Conservation (phyloP, 2,113 vertebrate species). For the Mirounga angustirostris region DNA sequence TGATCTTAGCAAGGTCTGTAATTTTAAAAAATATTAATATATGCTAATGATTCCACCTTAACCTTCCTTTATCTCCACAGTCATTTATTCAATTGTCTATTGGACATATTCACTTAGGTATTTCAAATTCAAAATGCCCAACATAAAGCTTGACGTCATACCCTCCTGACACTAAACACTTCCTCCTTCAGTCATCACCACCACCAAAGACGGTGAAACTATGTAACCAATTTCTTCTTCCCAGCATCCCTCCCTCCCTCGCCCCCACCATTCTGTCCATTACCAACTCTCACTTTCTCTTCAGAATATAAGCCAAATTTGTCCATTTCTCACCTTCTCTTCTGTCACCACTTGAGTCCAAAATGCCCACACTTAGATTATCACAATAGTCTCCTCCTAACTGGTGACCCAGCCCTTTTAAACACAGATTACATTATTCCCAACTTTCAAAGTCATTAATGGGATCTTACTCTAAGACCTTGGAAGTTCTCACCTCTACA, state of each 20-base stretch:
- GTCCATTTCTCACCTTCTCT: background rate
- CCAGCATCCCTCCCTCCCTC: background rate
- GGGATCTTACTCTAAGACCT: background rate
- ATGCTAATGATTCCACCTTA: background rate
- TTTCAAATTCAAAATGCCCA: background rate
- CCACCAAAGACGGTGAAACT: background rate
- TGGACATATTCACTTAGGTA: background rate
- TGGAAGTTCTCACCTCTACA: background rate
- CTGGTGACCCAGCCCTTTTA: background rate
- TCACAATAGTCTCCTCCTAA: background rate
- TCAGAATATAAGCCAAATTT: background rate
- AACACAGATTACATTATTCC: background rate
- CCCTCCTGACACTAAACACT: background rate
- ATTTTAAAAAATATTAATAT: background rate
- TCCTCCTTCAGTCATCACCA: background rate
- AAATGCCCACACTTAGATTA: background rate
- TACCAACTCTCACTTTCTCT: background rate
- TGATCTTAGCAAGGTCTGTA: background rate
- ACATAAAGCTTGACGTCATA: background rate
- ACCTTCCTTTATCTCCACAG: background rate
- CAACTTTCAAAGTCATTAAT: background rate
- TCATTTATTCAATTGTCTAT: background rate
- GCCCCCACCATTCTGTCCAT: background rate
- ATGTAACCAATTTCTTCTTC: background rate
- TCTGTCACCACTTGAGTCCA: background rate